Conservation (phyloP, 1,140 invertebrate genomes). For the Zaprionus capensis region DNA sequence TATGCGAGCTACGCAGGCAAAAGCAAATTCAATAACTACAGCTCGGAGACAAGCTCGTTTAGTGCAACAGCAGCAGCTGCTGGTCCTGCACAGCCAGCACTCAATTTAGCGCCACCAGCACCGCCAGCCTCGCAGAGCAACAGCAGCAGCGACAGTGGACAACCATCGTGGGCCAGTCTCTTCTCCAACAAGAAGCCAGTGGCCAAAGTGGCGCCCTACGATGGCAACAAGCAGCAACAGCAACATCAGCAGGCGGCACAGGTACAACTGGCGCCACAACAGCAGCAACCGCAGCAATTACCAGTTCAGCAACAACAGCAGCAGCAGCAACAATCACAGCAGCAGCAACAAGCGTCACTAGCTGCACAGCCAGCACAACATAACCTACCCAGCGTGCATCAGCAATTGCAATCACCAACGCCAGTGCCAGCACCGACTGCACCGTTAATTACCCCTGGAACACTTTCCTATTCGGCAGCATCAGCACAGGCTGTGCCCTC, state of each 20-base stretch:
- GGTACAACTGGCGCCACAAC: slow-evolving; percentile 4
- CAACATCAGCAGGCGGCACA: slow-evolving; percentile 16
- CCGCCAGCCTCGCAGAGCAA: slow-evolving; percentile 64
- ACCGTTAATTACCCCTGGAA: slow-evolving; percentile 76
- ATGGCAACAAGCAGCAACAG: slow-evolving; percentile 74
- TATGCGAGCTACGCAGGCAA: slow-evolving; percentile 50
- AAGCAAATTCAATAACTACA: slow-evolving; percentile 13
- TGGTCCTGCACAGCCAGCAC: slow-evolving; percentile 49
- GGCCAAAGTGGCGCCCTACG: slow-evolving; percentile 86
- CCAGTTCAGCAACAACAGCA: slow-evolving; percentile 36
- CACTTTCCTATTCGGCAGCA: slow-evolving; percentile 80
- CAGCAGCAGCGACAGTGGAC: slow-evolving; percentile 58
- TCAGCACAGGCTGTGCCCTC: slow-evolving; percentile 75
- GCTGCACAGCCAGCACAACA: slow-evolving; percentile 9
- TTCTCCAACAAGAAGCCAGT: slow-evolving; percentile 85
- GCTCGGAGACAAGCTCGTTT: slow-evolving; percentile 10
- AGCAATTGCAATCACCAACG: slow-evolving; percentile 62
- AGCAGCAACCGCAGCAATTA: slow-evolving; percentile 21
- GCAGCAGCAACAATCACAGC: not conserved
- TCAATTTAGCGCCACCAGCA: slow-evolving; percentile 65
- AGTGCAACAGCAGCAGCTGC: slow-evolving; percentile 24
- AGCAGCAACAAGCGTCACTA: slow-evolving; percentile 27
- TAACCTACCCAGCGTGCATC: slow-evolving; percentile 53
- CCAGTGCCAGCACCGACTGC: slow-evolving; percentile 66
- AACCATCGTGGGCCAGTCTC: slow-evolving; percentile 68